phyloP scores from a whole-genome alignment of 2,888 invertebrate genomes.

The Diarsia dahlii region DNA sequence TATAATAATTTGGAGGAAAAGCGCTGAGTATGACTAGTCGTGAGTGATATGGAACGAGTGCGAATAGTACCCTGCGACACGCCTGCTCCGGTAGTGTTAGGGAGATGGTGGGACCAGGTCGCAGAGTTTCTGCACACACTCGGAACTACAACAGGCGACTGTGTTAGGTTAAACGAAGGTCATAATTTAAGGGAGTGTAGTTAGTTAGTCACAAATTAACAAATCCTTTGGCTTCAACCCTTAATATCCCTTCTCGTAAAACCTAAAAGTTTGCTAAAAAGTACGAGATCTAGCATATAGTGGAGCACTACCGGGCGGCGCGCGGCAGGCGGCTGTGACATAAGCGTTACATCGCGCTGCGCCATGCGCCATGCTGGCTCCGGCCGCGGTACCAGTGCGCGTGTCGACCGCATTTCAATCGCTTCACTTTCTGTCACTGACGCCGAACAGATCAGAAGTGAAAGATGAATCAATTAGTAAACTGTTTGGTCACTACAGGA shows the following conservation, averaged over 20 bases:
- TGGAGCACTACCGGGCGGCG: not conserved
- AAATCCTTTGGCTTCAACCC: no score
- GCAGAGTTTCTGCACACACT: not conserved
- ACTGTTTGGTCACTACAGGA: no score
- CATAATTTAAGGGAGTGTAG: not conserved
- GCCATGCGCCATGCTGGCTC: not conserved
- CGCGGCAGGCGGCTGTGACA: not conserved
- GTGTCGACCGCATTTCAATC: not conserved
- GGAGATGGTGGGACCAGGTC: not conserved
- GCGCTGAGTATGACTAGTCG: not conserved
- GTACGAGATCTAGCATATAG: not conserved
- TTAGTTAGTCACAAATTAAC: not conserved
- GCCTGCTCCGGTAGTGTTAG: not conserved
- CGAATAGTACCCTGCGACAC: not conserved
- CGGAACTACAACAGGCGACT: no score
- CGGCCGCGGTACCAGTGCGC: not conserved
- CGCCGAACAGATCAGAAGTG: not conserved
- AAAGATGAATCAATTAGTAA: not conserved
- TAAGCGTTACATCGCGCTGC: not conserved
- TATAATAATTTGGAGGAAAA: not conserved
- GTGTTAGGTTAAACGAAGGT: not conserved
- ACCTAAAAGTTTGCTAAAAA: not conserved
- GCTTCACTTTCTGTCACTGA: not conserved
- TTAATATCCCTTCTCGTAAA: not conserved
- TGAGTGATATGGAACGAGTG: not conserved